Evolutionary conservation across 1,140 invertebrate species (phyloP).

Genomic region (Xylocopa sonorina): DNA sequence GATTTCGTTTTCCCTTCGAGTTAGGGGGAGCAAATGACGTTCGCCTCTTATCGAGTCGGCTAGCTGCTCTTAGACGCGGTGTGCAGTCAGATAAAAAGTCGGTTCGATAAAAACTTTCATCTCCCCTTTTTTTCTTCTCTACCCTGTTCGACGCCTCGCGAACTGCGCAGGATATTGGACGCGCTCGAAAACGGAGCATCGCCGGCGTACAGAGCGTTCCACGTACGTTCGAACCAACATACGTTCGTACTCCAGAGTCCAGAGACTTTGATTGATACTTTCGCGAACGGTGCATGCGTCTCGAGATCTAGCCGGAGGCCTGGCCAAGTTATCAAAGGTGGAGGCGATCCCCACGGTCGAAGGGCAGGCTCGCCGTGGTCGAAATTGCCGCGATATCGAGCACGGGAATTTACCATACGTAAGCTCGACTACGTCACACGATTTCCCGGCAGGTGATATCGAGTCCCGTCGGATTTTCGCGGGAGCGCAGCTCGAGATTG

Average conservation of each 20-base stretch:
- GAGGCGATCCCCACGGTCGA: background rate
- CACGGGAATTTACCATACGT: conserved; percentile 39
- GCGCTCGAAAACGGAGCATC: no score
- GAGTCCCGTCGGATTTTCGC: conserved; percentile 61
- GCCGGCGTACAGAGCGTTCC: no score
- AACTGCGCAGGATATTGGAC: background rate
- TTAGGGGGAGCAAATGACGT: conserved; percentile 38
- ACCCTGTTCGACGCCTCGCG: background rate
- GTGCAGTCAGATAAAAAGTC: conserved; percentile 37
- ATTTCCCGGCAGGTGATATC: conserved; percentile 67
- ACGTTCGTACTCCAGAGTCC: background rate
- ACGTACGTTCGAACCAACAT: no score
- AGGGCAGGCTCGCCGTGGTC: background rate
- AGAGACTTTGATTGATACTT: conserved; percentile 20
- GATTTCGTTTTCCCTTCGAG: conserved; percentile 40
- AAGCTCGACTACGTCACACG: conserved; percentile 47
- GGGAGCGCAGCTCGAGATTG: conserved; percentile 64
- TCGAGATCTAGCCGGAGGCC: background rate
- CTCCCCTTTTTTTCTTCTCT: background rate
- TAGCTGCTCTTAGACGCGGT: background rate
- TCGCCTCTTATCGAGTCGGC: conserved; percentile 33
- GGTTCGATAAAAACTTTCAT: no score
- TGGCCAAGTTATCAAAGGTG: conserved; percentile 33
- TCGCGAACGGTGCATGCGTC: background rate
- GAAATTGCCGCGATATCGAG: conserved; percentile 55